Percentiles rank a stretch among this genome's conserved stretches.
Evolutionary conservation across 37 sponge, comb jelly and placozoan genomes (phyloP).

Genomic region (Geodia barretti): DNA sequence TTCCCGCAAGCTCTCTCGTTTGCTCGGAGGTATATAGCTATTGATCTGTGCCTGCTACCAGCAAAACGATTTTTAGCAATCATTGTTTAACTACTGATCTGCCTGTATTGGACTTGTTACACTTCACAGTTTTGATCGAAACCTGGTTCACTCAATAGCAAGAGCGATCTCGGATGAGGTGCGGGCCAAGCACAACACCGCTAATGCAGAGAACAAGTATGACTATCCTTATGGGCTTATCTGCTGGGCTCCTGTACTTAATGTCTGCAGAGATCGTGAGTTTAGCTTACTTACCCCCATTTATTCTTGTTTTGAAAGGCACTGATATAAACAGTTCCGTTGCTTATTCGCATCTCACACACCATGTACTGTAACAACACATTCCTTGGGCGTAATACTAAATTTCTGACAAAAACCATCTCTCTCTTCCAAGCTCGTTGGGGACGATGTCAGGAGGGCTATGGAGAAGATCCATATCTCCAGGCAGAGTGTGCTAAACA

Average conservation of each 20-base stretch:
- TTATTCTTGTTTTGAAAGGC: too few relatives aligned
- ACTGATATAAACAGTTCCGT: too few relatives aligned
- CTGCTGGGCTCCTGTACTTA: slow-evolving; percentile 57
- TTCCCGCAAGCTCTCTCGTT: slow-evolving; percentile 15
- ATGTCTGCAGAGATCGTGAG: slow-evolving; percentile 54
- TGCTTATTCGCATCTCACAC: too few relatives aligned
- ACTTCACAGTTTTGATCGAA: slow-evolving; percentile 9
- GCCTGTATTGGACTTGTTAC: too few relatives aligned
- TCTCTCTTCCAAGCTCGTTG: slow-evolving; percentile 23
- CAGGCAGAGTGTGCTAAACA: slow-evolving; percentile 11
- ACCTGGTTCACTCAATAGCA: slow-evolving; percentile 2
- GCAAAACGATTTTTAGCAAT: too few relatives aligned
- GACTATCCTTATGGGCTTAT: slow-evolving; percentile 21
- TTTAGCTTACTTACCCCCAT: too few relatives aligned
- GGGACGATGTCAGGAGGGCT: slow-evolving; percentile 46
- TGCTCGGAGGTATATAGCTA: slow-evolving; percentile 6
- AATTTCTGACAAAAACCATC: background rate
- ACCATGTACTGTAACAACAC: too few relatives aligned
- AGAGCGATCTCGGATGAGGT: slow-evolving; percentile 32
- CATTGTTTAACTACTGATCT: too few relatives aligned
- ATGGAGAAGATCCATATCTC: slow-evolving; percentile 57
- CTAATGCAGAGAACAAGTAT: background rate
- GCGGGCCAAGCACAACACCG: slow-evolving; percentile 23
- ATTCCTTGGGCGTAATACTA: too few relatives aligned
- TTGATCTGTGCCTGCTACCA: too few relatives aligned